Base-by-base conservation (phyloP, 1,140 invertebrate genomes). In the Drosophila pallidifrons region DNA sequence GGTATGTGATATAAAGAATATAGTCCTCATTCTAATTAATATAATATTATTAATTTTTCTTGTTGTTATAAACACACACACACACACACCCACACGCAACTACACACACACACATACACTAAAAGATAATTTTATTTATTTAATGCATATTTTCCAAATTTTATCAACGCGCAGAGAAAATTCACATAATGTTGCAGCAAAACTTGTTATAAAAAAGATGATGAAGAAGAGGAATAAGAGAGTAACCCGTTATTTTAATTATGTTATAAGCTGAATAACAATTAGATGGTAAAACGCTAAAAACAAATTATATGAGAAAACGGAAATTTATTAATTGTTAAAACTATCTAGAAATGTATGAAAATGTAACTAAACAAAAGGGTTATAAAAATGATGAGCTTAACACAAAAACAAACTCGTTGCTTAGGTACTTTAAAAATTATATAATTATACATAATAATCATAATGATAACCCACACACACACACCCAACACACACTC, bases 1-100 rank as follows among this genome's bases (percentile, higher is more conserved):
- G 86, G 85, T 90, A 89, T 89, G 85, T 89, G 85, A 91, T 91
- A 91, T 91, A 91, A 91, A 75, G 75, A 89, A 91, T 91, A 91
- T 91, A 91, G 89, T 91, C 88, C 81, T 91, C 88, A 74, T 89
- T 91, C 58, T 91, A 91, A 91, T 91, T 81, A 83, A 85, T 90
- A 68, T 90, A 71, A 71, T 85, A 81, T 89, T 71, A 75, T 41
- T 80, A 75, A 57, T 75, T 75, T 75, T 75, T 70, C 72, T 75
- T 75, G 66, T 70, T 75, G 66, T 75, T 75, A 58, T 69, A 74
- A 47, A 73, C 63, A 66, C 60, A 49, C 25, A 66, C 30, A 59
- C 11, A 51, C 15, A 58, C 43, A 63, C 54, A 49, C 41, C 63
- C 35, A 70, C 47, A 43, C 5, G 32, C 32, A 38, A 38, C 38